Evolutionary conservation across 2,113 vertebrate species (phyloP).

Genomic region (Pogonocichla stellata): DNA sequence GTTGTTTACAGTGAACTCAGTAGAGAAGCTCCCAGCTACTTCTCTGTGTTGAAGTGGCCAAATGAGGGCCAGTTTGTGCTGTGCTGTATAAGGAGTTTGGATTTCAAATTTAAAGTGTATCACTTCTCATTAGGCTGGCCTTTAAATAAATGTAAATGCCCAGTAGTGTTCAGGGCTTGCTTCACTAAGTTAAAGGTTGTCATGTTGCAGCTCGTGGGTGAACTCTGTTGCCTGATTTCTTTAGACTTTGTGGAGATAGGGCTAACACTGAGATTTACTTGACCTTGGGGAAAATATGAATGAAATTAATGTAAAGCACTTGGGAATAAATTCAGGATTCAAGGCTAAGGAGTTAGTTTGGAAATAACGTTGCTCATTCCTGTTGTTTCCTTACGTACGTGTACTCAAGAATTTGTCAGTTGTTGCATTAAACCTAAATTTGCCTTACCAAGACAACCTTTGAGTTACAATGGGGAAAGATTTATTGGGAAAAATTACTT

Average conservation of each 20-base stretch:
- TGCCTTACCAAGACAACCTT: not conserved
- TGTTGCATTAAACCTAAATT: not conserved
- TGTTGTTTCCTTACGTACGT: not conserved
- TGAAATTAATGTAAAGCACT: not conserved
- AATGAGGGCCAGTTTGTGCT: not conserved
- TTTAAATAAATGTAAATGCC: not conserved
- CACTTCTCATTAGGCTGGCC: not conserved
- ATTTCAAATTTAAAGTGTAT: not conserved
- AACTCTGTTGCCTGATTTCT: constrained; percentile 8
- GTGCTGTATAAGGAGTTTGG: not conserved
- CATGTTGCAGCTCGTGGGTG: not conserved
- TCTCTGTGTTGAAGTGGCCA: not conserved
- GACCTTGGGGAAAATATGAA: not conserved
- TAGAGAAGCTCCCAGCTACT: not conserved
- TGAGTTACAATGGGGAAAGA: not conserved
- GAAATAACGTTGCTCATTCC: not conserved
- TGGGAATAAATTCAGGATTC: not conserved
- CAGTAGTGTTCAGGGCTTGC: not conserved
- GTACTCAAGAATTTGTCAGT: not conserved
- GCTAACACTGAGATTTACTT: constrained; percentile 14
- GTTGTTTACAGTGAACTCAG: not conserved
- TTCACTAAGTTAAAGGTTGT: constrained; percentile 33
- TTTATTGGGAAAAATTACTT: not conserved
- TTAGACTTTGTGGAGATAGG: not conserved
- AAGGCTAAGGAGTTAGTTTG: not conserved